These are phyloP conservation scores for Echiichthys vipera DNA, from an alignment of 2,797 vertebrate species.

Conservation along the genomic window DNA sequence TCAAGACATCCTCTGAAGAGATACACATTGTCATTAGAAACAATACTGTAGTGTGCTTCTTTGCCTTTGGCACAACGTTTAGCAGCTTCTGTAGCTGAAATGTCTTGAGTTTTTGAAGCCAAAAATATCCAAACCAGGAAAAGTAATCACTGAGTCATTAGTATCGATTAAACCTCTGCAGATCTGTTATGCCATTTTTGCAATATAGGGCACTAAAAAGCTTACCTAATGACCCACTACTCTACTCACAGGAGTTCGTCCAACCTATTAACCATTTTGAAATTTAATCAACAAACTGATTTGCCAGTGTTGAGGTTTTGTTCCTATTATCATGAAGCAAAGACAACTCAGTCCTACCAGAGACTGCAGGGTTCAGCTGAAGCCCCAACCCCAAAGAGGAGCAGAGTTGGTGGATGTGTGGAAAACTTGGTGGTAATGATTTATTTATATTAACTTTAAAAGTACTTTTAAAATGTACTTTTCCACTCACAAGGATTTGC, in stretches of 20 bases:
- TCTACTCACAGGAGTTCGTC: slow-evolving; percentile 9
- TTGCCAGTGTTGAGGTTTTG: neutral
- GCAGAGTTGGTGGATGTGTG: slow-evolving; percentile 7
- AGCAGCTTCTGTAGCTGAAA: slow-evolving; percentile 11
- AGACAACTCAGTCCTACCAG: slow-evolving; percentile 11
- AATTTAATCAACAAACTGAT: slow-evolving; percentile 33
- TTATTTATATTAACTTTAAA: slow-evolving; percentile 46
- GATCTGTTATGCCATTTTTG: slow-evolving; percentile 8
- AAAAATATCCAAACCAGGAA: neutral
- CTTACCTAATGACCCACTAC: slow-evolving; percentile 28
- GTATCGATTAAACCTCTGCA: slow-evolving; percentile 16
- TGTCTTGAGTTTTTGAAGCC: neutral
- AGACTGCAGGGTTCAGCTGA: slow-evolving; percentile 21
- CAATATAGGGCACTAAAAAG: slow-evolving; percentile 11
- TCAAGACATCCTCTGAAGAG: neutral
- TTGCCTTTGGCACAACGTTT: slow-evolving; percentile 2
- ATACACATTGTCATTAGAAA: neutral
- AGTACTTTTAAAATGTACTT: slow-evolving; percentile 27
- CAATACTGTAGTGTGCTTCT: neutral
- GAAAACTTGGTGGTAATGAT: slow-evolving; percentile 42
- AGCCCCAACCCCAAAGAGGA: slow-evolving; percentile 18
- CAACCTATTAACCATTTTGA: slow-evolving; percentile 14
- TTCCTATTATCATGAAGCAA: slow-evolving; percentile 25
- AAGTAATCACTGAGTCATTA: slow-evolving; percentile 13
- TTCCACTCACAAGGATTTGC: slow-evolving; percentile 13